These are phyloP conservation scores for Jordanella pulchra DNA, from an alignment of 2,797 vertebrate genomes.

Conservation along the genomic window DNA sequence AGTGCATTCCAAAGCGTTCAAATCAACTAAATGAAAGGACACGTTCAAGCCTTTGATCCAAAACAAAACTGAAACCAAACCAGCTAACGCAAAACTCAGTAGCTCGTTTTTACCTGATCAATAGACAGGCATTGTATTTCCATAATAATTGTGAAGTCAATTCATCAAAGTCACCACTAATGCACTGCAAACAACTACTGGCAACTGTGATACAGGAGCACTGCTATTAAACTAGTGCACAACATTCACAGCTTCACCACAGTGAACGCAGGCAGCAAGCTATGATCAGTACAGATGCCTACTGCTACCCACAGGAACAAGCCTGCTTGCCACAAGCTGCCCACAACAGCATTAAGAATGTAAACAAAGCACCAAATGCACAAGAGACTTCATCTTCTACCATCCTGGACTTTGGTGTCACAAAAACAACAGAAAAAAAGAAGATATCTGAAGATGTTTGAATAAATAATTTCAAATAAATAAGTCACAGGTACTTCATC, in stretches of 20 bases:
- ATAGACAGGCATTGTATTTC: conserved; percentile 3
- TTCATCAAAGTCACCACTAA: conserved; percentile 12
- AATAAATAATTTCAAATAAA: conserved; percentile 78
- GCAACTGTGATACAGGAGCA: conserved; percentile 1
- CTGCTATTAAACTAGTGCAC: conserved; percentile 26
- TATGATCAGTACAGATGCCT: conserved; percentile 8
- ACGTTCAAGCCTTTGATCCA: conserved; percentile 25
- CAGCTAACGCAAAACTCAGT: neutral
- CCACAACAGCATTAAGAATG: conserved; percentile 31
- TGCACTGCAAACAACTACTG: conserved; percentile 17
- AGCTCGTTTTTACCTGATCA: conserved; percentile 5
- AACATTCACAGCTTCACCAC: conserved; percentile 20
- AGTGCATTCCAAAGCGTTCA: conserved; percentile 11
- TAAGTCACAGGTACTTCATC: conserved; percentile 41
- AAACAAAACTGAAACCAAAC: conserved; percentile 41
- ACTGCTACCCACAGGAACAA: conserved; percentile 45
- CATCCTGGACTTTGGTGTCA: conserved; percentile 13
- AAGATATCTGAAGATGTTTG: conserved; percentile 7
- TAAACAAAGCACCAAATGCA: conserved; percentile 40
- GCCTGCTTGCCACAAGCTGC: conserved; percentile 17
- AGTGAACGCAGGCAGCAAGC: conserved; percentile 8
- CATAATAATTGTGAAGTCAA: neutral
- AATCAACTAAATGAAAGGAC: conserved; percentile 38
- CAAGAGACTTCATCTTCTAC: conserved; percentile 18
- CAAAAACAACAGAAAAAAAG: conserved; percentile 33